A percentile compares a stretch with the other conserved stretches of the same genome.
Conservation (phyloP, 2,888 invertebrate species). For the Philopedon plagiatum region DNA sequence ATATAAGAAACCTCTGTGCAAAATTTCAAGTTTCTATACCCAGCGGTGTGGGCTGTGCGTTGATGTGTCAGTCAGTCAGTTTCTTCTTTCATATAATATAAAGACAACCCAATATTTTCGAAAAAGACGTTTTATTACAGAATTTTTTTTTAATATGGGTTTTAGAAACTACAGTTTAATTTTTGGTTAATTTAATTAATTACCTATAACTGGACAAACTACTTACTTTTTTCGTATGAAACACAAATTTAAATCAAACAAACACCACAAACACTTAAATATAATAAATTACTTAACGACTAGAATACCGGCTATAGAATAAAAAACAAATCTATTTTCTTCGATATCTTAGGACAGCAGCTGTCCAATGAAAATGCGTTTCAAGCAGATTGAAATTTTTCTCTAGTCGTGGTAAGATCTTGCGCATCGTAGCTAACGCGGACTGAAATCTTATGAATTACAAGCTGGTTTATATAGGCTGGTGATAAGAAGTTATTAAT, state of each 20-base stretch:
- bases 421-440: conserved; percentile 39
- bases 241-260: neutral
- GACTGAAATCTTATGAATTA: conserved; percentile 15
- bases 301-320: too few species aligned
- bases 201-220: too few species aligned
- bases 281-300: conserved; percentile 12
- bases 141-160: too few species aligned
- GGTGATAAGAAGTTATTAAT: conserved; percentile 8
- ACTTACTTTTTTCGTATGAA: conserved; percentile 3
- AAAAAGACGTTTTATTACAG: too few species aligned
- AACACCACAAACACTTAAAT: conserved; percentile 14
- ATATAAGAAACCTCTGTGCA: too few species aligned
- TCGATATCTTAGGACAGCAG: conserved; percentile 30
- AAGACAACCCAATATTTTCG: too few species aligned
- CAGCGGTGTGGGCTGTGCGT: too few species aligned
- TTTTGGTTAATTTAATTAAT: too few species aligned
- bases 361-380: conserved; percentile 44
- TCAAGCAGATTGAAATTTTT: conserved; percentile 42
- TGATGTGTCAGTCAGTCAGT: too few species aligned
- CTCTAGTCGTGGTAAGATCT: conserved; percentile 36
- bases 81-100: too few species aligned
- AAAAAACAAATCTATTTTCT: neutral
- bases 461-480: conserved; percentile 15
- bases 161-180: too few species aligned
- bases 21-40: too few species aligned